Conservation (phyloP, 2,113 vertebrate genomes). For the Ammodytes marinus region DNA sequence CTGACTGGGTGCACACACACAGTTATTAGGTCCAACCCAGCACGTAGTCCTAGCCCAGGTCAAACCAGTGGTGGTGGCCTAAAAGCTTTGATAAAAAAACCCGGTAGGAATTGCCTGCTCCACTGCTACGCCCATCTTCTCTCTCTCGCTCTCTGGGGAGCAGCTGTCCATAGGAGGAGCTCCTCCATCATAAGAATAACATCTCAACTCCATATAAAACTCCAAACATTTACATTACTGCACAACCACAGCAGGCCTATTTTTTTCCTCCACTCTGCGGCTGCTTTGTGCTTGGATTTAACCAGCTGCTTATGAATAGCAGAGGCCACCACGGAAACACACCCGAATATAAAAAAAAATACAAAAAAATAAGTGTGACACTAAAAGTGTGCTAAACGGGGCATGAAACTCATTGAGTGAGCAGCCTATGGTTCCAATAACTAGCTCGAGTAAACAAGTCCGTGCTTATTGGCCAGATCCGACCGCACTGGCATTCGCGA, state of each 20-base stretch:
- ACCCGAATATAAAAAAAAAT: constrained; percentile 73
- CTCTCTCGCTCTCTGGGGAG: constrained; percentile 32
- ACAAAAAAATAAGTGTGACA: constrained; percentile 34
- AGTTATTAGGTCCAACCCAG: constrained; percentile 6
- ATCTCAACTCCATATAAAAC: constrained; percentile 82
- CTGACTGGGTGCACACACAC: not conserved
- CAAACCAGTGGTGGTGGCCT: constrained; percentile 44
- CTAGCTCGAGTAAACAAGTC: constrained; percentile 55
- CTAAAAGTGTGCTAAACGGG: constrained; percentile 56
- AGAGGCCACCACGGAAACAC: constrained; percentile 79
- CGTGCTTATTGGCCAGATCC: constrained; percentile 37
- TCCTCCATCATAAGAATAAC: constrained; percentile 81
- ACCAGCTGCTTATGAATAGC: constrained; percentile 81
- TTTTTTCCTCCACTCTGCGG: constrained; percentile 69
- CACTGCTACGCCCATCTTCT: constrained; percentile 54
- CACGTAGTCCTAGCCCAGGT: constrained; percentile 16
- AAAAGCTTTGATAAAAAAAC: constrained; percentile 67
- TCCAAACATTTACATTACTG: constrained; percentile 85
- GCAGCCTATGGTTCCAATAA: constrained; percentile 46
- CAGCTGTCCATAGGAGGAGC: constrained; percentile 80
- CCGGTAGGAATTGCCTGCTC: constrained; percentile 34
- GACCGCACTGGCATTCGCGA: constrained; percentile 28
- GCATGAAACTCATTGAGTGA: constrained; percentile 50
- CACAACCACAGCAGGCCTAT: constrained; percentile 74
- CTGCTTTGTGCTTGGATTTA: constrained; percentile 75